Evolutionary conservation across 2,113 vertebrate species (phyloP), one percentile per base, ranked within the genome.

Genomic region (Pelobates fuscus): DNA sequence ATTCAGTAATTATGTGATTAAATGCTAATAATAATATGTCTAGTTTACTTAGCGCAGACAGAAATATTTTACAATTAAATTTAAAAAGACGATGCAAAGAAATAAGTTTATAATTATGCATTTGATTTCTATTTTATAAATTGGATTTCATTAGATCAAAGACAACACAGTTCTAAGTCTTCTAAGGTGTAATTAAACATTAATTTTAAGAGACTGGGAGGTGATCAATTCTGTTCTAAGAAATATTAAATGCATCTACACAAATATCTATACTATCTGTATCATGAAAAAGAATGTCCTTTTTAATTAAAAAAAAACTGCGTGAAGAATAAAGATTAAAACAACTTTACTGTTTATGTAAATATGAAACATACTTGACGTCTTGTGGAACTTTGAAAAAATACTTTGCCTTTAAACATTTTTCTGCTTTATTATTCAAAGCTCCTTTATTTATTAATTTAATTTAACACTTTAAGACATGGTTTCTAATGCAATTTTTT

Each of bases 121-220:
- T 65, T 65, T 74, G 61, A 74, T 74, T 62, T 49, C 29, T 23
- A 25, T 71, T 75, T 75, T 67, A 57, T 29, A 59, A 65, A 66
- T 74, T 66, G 21, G 24, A 29, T 74, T 74, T 74, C 18, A 58
- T 59, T 67, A 59, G 62, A 75, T 75, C 71, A 75, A 75, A 75
- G 32, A 18, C 26, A 29, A 23, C 23, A 18, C 49, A 26, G 30
- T 57, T 67, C 59, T 55, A n/a, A 57, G 62, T 67, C 63, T 75
- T 75, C 55, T 75, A 63, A 75, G 71, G 71, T 75, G 63, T 67
- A 75, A 75, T 75, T 75, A 58, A 75, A 75, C 30, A 26, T 65
- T 75, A 55, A 52, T 57, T 64, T 73, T 73, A 64, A 65, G 44
- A 65, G 27, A 30, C 70, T 26, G 71, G 71, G 49, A 67, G 63